Conservation (phyloP, 2,113 vertebrate species). For the Copsychus sechellarum region DNA sequence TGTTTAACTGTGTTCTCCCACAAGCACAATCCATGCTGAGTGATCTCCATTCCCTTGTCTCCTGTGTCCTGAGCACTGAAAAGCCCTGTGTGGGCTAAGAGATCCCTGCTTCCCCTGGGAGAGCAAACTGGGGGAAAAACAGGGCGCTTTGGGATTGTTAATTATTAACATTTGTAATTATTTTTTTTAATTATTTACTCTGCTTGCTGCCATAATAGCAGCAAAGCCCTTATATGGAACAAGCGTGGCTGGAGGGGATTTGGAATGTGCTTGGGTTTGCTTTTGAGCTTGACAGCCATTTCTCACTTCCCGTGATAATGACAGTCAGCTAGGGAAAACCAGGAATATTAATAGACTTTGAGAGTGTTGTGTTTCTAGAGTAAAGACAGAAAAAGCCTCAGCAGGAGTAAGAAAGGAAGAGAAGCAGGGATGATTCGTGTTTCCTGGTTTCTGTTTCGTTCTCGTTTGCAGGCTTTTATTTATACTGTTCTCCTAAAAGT, state of each 20-base stretch:
- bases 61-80: background rate
- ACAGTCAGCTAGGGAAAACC: conserved; percentile 48
- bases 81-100: background rate
- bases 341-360: conserved; percentile 66
- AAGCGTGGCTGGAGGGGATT: conserved; percentile 48
- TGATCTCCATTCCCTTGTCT: background rate
- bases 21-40: background rate
- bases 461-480: conserved; percentile 61
- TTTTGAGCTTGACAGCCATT: conserved; percentile 64
- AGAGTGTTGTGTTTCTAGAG: conserved; percentile 35
- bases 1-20: background rate
- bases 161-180: conserved; percentile 69
- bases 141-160: conserved; percentile 40
- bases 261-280: conserved; percentile 39
- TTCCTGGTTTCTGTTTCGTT: conserved; percentile 30
- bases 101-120: background rate
- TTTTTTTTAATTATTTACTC: conserved; percentile 65
- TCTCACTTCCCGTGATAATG: conserved; percentile 63
- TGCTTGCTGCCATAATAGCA: conserved; percentile 12
- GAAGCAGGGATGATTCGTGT: background rate
- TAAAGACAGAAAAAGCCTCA: conserved; percentile 41
- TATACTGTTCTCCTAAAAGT: conserved; percentile 54
- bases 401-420: background rate
- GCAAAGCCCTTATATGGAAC: conserved; percentile 43
- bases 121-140: background rate